These are phyloP conservation scores for Tetrapedia diversipes DNA, from an alignment of 2,888 invertebrate species.

Conservation along the genomic window DNA sequence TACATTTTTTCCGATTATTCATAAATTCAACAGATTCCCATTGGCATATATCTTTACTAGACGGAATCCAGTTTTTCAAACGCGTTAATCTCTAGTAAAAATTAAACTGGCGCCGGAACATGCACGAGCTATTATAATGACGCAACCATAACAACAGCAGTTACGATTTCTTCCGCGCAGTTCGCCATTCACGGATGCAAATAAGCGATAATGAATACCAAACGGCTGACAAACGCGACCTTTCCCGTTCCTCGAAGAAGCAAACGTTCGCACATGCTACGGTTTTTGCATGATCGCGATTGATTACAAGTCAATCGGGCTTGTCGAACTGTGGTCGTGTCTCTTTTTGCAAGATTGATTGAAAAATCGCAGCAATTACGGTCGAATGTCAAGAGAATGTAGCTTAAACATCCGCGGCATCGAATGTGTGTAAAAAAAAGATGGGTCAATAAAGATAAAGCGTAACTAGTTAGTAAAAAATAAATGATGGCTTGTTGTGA, in stretches of 20 bases:
- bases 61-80: neutral
- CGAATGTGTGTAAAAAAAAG: no score
- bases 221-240: constrained; percentile 32
- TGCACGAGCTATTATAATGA: neutral
- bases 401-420: neutral
- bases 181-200: constrained; percentile 33
- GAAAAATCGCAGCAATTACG: constrained; percentile 8
- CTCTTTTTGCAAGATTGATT: neutral
- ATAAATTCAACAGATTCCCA: neutral
- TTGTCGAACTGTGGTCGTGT: neutral
- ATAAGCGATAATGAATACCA: constrained; percentile 54
- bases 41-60: neutral
- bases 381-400: neutral
- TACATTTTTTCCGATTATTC: no score
- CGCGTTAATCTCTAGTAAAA: neutral
- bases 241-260: constrained; percentile 31
- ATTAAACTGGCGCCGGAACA: neutral
- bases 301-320: neutral
- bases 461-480: no score
- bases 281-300: constrained; percentile 5
- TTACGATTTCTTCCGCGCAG: constrained; percentile 27
- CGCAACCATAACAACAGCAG: constrained; percentile 23
- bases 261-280: constrained; percentile 29
- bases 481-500: no score
- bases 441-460: no score